These are phyloP conservation scores for Oopsacas minuta DNA, from an alignment of 37 sponge, comb jelly and placozoan genomes.

Conservation along the genomic window DNA sequence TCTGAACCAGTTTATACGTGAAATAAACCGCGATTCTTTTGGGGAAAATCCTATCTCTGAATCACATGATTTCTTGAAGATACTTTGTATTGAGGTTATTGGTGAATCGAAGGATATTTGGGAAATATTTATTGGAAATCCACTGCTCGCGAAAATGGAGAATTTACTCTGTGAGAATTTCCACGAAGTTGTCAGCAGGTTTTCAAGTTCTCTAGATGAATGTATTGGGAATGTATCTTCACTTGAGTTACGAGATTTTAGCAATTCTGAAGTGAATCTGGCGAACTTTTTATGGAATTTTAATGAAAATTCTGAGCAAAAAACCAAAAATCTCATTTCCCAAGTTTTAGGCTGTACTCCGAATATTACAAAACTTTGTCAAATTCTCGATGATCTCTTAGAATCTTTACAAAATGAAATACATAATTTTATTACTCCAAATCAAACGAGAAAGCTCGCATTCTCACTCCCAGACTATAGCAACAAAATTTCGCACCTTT, in stretches of 20 bases:
- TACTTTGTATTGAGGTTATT: not conserved
- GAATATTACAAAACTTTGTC: not conserved
- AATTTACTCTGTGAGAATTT: not conserved
- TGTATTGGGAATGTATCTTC: not conserved
- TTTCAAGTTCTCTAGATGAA: not conserved
- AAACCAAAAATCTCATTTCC: not conserved
- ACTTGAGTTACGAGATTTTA: not conserved
- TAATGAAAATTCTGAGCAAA: not conserved
- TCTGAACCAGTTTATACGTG: not conserved
- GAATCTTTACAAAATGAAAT: not conserved
- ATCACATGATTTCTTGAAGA: not conserved
- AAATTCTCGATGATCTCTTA: not conserved
- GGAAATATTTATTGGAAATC: slow-evolving; percentile 4
- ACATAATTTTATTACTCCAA: not conserved
- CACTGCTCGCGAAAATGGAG: not conserved
- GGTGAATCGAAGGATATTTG: not conserved
- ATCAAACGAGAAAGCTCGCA: not conserved
- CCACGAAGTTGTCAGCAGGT: not conserved
- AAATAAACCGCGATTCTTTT: not conserved
- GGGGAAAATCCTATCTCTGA: not conserved
- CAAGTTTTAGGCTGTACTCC: slow-evolving; percentile 1
- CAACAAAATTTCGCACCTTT: not conserved
- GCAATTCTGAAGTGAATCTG: not conserved
- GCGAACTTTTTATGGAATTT: not conserved
- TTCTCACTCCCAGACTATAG: not conserved